A percentile compares a stretch with the other conserved stretches of the same genome.
These are phyloP conservation scores for Colostygia pectinataria DNA, from an alignment of 2,888 invertebrate species.

Conservation along the genomic window DNA sequence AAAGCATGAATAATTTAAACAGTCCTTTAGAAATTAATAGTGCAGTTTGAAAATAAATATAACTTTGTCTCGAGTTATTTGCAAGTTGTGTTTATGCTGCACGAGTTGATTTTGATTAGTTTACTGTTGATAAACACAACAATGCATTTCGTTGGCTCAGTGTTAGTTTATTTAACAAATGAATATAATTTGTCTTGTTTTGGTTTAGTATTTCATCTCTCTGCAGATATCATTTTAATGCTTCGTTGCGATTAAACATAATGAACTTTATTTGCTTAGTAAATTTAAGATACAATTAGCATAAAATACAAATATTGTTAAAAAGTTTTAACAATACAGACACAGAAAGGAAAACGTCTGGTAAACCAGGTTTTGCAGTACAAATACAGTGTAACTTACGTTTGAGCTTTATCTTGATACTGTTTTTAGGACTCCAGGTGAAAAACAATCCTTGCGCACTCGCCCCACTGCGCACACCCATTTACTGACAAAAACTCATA, in stretches of 20 bases:
- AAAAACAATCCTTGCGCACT: constrained; percentile 75
- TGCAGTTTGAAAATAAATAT: background rate
- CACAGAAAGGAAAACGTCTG: no score
- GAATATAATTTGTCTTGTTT: background rate
- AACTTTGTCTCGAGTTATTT: constrained; percentile 2
- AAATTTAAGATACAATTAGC: background rate
- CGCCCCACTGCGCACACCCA: constrained; percentile 74
- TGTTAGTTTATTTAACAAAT: background rate
- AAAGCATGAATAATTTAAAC: constrained; percentile 2
- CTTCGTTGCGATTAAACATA: no score
- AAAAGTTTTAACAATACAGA: no score
- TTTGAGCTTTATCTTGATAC: constrained; percentile 80
- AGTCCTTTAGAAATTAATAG: constrained; percentile 3
- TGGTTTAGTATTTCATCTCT: background rate
- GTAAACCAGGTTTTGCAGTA: no score
- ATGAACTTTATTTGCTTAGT: no score
- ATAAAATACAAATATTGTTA: background rate
- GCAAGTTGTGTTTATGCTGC: background rate
- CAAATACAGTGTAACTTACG: constrained; percentile 56
- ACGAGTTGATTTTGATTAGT: background rate
- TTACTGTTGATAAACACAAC: no score
- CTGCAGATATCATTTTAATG: no score
- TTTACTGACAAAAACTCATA: constrained; percentile 72
- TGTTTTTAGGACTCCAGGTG: constrained; percentile 78
- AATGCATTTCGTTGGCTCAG: no score